phyloP scores from a whole-genome alignment of 2,888 invertebrate genomes.

The Drosophila tripunctata region DNA sequence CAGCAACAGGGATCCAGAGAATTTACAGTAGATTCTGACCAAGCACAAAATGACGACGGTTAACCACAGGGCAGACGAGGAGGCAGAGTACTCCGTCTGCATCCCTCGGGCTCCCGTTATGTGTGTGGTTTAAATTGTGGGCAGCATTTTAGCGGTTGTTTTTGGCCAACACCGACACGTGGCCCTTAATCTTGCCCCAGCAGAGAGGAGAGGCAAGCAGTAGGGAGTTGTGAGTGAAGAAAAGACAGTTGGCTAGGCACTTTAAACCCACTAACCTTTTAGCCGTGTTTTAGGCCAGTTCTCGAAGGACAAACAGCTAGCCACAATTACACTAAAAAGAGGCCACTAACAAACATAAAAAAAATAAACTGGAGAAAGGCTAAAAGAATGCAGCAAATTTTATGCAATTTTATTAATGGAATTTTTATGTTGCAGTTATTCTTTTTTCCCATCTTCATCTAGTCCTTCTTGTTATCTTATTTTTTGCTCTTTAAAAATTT shows the following conservation, averaged over 20 bases:
- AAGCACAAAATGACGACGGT: slow-evolving; percentile 45
- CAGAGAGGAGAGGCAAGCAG: not conserved
- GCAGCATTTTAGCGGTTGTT: not conserved
- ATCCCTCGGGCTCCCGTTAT: not conserved
- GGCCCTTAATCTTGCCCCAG: slow-evolving; percentile 31
- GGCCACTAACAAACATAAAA: slow-evolving; percentile 12
- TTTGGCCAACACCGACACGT: slow-evolving; percentile 18
- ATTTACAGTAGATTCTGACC: slow-evolving; percentile 17
- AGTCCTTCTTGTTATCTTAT: not conserved
- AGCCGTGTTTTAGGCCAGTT: slow-evolving; percentile 24
- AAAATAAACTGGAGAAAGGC: not conserved
- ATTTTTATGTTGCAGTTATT: slow-evolving; percentile 48
- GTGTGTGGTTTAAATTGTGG: slow-evolving; percentile 20
- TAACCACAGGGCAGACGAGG: slow-evolving; percentile 49
- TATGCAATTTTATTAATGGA: slow-evolving; percentile 69
- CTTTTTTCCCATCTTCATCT: not conserved
- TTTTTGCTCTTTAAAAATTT: slow-evolving; percentile 22
- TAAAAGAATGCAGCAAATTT: slow-evolving; percentile 36
- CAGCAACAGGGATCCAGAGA: too few relatives aligned
- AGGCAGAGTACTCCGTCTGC: not conserved
- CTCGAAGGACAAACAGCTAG: slow-evolving; percentile 42
- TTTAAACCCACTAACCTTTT: slow-evolving; percentile 43
- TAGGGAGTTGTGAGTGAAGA: too few relatives aligned
- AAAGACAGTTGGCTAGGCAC: slow-evolving; percentile 31
- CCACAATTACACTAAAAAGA: slow-evolving; percentile 46